Evolutionary conservation across 2,113 vertebrate species (phyloP).

Genomic region (Herpetotheres cachinnans): DNA sequence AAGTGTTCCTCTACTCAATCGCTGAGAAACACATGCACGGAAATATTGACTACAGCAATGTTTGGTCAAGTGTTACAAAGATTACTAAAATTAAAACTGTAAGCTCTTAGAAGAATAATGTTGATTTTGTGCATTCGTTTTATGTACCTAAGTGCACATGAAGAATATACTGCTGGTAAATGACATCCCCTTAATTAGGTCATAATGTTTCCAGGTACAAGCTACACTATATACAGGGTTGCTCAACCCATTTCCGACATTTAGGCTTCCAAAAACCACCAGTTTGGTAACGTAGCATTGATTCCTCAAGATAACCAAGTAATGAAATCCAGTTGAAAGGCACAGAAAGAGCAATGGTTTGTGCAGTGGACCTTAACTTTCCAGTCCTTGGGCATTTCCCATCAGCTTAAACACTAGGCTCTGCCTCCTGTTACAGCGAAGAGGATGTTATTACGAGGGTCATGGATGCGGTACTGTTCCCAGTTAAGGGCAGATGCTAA

Average conservation of each 20-base stretch:
- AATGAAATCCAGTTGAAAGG: background rate
- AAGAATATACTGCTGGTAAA: background rate
- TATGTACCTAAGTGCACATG: background rate
- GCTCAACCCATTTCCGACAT: background rate
- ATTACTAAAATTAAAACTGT: background rate
- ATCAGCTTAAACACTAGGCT: background rate
- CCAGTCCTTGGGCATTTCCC: background rate
- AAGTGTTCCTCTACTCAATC: background rate
- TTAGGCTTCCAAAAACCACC: background rate
- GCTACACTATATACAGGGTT: background rate
- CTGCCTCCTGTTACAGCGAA: background rate
- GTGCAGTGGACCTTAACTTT: background rate
- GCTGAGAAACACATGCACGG: background rate
- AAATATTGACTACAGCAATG: background rate
- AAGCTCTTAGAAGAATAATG: background rate
- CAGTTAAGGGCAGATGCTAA: background rate
- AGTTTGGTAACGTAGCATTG: background rate
- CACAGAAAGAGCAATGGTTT: background rate
- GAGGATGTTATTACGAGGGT: background rate
- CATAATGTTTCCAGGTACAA: background rate
- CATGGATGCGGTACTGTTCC: accelerated
- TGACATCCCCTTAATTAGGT: background rate
- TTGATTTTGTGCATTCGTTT: background rate
- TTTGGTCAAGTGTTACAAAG: background rate
- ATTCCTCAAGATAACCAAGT: background rate